These are phyloP conservation scores for Colletes gigas DNA, from an alignment of 1,140 invertebrate genomes.

Conservation along the genomic window DNA sequence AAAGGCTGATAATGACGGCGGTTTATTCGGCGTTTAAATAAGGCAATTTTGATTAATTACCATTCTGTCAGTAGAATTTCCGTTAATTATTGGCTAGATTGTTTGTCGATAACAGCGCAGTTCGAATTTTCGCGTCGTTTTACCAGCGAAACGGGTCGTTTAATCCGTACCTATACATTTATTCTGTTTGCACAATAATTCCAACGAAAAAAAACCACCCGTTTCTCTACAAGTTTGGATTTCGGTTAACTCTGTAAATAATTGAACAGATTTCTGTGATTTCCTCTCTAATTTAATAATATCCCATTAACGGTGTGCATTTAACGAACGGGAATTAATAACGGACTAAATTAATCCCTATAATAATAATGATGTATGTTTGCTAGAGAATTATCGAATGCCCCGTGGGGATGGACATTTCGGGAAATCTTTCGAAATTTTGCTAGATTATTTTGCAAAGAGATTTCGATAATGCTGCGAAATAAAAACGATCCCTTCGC, in stretches of 20 bases:
- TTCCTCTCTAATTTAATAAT: neutral
- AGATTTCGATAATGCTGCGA: too few relatives aligned
- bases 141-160: neutral
- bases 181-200: neutral
- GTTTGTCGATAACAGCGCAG: neutral
- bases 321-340: neutral
- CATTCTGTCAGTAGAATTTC: neutral
- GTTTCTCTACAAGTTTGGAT: neutral
- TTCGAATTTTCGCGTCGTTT: neutral
- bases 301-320: neutral
- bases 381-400: too few relatives aligned
- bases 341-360: neutral
- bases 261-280: neutral
- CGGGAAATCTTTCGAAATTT: too few relatives aligned
- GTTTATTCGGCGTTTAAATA: neutral
- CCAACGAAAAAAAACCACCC: neutral
- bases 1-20: neutral
- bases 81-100: constrained; percentile 4
- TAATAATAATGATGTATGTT: too few relatives aligned
- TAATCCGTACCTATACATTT: neutral
- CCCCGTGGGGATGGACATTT: too few relatives aligned
- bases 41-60: neutral
- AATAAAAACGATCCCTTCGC: too few relatives aligned
- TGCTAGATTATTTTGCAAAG: too few relatives aligned
- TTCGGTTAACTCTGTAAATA: neutral